Base-by-base conservation (phyloP, 2,888 invertebrate genomes). In the Anthrax anthrax region DNA sequence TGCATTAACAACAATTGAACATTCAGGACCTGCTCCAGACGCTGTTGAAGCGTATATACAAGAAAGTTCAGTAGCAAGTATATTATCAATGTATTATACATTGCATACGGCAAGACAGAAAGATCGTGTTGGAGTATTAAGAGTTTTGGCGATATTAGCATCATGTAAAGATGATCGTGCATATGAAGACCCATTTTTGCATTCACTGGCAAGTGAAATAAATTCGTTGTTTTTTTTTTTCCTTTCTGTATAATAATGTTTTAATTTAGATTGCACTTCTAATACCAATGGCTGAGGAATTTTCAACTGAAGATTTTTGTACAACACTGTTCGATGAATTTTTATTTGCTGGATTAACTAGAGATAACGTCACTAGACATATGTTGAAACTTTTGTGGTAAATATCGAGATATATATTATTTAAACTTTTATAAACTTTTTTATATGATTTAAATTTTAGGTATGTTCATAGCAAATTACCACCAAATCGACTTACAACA, bases 301-400 rank as follows among this genome's bases (percentile, higher is more conserved):
- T 96, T 61, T 76, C 85, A 54, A 84, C 87, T 0, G 91, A 94
- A 69, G 92, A 94, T 56, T 94, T 95, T 63, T 94, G 92, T 67
- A 91, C 91, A 3, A 88, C 89, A 2, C 77, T 96, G 39, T 94
- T 96, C 70, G 94, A 95, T 67, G 92, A 94, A 64, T 95, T 95
- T 65, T 85, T 96, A 59, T 84, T 92, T 66, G 90, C 91, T 47
- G 88, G 88, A 0, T 71, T 94, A 17, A 79, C 83, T 2, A 78
- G 86, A 51, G 94, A 95, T 60, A 94, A 92, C 72, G 92, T 94
- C 0, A 84, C 87, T 4, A 76, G 91, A 43, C 96, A 96, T 71
- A 74, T 95, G 60, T 68, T 94, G 41, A 89, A 94, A 62, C 71
- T 96, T 42, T 67, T 95, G 36, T 94, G 90, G 88, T 90, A 90